Evolutionary conservation across 2,113 vertebrate genomes (phyloP), one percentile per base, ranked within the genome.

Genomic region (Odontesthes bonariensis): DNA sequence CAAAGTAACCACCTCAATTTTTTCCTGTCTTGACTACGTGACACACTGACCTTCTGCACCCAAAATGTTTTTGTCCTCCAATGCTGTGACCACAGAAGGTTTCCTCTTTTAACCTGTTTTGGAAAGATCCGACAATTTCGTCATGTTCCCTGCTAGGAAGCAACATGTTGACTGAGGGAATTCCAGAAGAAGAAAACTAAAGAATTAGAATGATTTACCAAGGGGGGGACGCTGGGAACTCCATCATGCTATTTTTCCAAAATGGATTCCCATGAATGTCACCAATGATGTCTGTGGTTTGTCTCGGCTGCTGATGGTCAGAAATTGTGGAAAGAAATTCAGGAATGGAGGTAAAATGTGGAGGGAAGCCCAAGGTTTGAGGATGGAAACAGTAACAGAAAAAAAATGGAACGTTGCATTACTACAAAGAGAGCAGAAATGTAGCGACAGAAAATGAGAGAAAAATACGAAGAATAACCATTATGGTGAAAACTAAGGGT

Each of bases 251-350:
- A 19, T 67, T 87, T 81, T 87, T 82, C 77, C 62, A 55, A 56
- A 51, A 44, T 23, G 9, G 42, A 75, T 67, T 78, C 73, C 65
- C 42, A 49, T 58, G 58, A 79, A 68, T 73, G 58, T 77, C 52
- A 14, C 40, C 72, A 59, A 83, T 72, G 73, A 77, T 66, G 68
- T 69, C 72, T 86, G 82, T 79, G 84, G 83, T 84, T 27, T 62
- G 47, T 78, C 73, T 76, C 23, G 32, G 53, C 69, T 55, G 59
- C 47, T 47, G 59, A 82, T 51, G 75, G 79, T 60, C 66, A 69
- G 54, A 32, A 32, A 46, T 13, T 9, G 65, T 55, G 63, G 42
- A 69, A 76, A 58, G 58, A 62, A 38, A 23, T 6, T 5, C 31
- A 69, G 19, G 59, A 61, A 51, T 2, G 10, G 52, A 46, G 59